phyloP scores from a whole-genome alignment of 2,797 vertebrate species.

The Lacerta bilineata region DNA sequence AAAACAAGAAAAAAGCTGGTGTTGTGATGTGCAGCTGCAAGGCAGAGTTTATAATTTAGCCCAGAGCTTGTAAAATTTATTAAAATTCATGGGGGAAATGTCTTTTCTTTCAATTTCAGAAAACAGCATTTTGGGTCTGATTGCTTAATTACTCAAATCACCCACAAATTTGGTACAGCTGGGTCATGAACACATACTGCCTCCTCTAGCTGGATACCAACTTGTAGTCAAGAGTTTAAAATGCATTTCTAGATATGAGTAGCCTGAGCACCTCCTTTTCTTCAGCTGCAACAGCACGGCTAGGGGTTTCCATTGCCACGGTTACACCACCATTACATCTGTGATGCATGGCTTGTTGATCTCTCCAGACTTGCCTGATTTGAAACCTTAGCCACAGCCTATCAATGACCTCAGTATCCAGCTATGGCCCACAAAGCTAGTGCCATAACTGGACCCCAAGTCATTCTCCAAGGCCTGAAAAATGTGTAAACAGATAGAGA shows the following conservation, averaged over 20 bases:
- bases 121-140: constrained; percentile 67
- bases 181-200: constrained; percentile 53
- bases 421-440: no score
- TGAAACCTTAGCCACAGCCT: no score
- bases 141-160: constrained; percentile 70
- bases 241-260: background rate
- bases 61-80: constrained; percentile 55
- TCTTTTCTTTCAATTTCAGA: constrained; percentile 58
- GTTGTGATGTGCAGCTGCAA: constrained; percentile 35
- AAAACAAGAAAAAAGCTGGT: background rate
- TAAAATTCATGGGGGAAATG: constrained; percentile 62
- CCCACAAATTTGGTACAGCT: constrained; percentile 64
- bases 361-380: no score
- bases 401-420: no score
- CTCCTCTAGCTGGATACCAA: constrained; percentile 19
- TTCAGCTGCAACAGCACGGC: background rate
- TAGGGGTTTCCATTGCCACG: no score
- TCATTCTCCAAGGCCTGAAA: no score
- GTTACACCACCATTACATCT: no score
- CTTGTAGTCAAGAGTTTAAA: constrained; percentile 51
- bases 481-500: no score
- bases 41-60: constrained; percentile 50
- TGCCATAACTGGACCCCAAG: no score
- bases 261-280: background rate
- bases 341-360: no score